Conservation (phyloP, 2,888 invertebrate genomes). For the Spialia ferax region DNA sequence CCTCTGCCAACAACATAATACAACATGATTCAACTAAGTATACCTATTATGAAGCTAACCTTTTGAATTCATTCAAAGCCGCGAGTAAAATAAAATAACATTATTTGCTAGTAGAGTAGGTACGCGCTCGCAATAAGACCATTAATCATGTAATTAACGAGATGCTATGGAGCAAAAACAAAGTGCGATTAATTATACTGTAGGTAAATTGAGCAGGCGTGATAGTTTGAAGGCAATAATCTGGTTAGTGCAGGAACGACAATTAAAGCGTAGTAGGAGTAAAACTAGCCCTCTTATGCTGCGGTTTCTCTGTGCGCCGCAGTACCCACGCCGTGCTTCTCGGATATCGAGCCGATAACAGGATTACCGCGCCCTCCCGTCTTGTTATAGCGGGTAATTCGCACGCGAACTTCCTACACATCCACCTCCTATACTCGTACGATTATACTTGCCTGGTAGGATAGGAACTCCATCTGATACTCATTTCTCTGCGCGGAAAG, state of each 20-base stretch:
- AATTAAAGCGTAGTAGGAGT: constrained; percentile 61
- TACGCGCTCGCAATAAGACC: constrained; percentile 24
- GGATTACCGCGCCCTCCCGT: constrained; percentile 74
- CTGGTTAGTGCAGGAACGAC: constrained; percentile 52
- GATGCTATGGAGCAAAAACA: constrained; percentile 18
- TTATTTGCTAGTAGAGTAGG: constrained; percentile 25
- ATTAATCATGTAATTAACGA: constrained; percentile 33
- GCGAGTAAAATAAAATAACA: constrained; percentile 40
- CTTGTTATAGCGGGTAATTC: constrained; percentile 73
- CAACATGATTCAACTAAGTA: constrained; percentile 51
- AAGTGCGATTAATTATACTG: neutral
- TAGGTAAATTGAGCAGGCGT: constrained; percentile 25
- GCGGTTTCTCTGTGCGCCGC: constrained; percentile 53
- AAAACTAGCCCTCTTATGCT: constrained; percentile 63
- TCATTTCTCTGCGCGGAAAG: neutral
- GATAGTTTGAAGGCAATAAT: constrained; percentile 43
- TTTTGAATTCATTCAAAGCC: constrained; percentile 45
- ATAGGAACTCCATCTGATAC: constrained; percentile 45
- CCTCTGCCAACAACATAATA: constrained; percentile 53
- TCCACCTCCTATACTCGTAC: constrained; percentile 61
- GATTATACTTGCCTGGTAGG: constrained; percentile 61
- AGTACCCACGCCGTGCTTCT: constrained; percentile 52
- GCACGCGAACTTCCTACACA: constrained; percentile 74
- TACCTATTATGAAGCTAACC: constrained; percentile 44
- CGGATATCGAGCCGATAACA: constrained; percentile 76